These are phyloP conservation scores for Otus sunia DNA, from an alignment of 2,113 vertebrate genomes.

Conservation along the genomic window DNA sequence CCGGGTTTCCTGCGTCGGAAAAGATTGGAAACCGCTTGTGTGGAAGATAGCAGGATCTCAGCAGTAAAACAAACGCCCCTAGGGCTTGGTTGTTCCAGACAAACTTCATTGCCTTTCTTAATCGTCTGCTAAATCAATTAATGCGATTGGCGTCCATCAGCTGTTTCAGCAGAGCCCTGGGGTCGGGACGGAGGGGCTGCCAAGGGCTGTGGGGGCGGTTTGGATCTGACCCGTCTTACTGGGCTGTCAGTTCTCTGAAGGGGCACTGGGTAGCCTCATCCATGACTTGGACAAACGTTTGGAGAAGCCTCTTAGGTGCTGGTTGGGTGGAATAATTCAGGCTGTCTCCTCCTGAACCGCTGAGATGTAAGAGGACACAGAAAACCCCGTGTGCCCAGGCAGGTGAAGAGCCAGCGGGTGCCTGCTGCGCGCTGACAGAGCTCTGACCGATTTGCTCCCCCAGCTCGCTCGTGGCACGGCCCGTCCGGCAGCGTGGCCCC, in stretches of 20 bases:
- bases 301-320: not conserved
- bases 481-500: rapidly evolving
- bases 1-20: rapidly evolving
- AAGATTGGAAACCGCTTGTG: not conserved
- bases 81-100: not conserved
- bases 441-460: not conserved
- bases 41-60: not conserved
- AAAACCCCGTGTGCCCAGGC: not conserved
- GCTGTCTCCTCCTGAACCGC: not conserved
- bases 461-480: not conserved
- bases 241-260: not conserved
- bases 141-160: not conserved
- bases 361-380: not conserved
- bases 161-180: not conserved
- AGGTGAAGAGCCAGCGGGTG: not conserved
- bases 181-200: not conserved
- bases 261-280: not conserved
- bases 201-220: not conserved
- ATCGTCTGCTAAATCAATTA: not conserved
- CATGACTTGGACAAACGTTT: not conserved
- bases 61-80: not conserved
- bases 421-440: not conserved
- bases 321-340: not conserved
- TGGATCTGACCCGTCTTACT: not conserved
- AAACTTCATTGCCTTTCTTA: not conserved